Conservation (phyloP, 2,797 vertebrate species). For the Cossypha caffra region DNA sequence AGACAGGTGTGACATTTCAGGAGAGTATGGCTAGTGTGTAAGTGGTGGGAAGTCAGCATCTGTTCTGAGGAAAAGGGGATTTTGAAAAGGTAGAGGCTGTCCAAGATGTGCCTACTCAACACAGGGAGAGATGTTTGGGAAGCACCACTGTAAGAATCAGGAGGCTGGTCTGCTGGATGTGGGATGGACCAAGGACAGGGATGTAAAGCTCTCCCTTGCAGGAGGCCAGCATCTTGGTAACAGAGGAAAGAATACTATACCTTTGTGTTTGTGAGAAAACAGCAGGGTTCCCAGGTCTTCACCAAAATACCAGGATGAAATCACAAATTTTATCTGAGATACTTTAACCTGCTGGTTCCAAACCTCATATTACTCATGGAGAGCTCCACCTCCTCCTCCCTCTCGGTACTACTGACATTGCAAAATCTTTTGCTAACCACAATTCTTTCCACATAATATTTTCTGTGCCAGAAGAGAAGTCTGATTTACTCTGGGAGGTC, state of each 20-base stretch:
- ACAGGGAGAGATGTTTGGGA: not conserved
- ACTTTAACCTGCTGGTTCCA: constrained; percentile 13
- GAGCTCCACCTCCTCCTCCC: not conserved
- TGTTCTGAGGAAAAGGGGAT: not conserved
- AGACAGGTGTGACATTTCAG: not conserved
- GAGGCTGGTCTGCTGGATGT: not conserved
- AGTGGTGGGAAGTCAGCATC: not conserved
- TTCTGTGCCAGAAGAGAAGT: not conserved
- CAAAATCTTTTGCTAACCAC: constrained; percentile 7
- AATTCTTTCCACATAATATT: constrained; percentile 15
- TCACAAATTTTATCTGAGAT: constrained; percentile 1
- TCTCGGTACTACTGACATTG: not conserved
- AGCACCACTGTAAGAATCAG: not conserved
- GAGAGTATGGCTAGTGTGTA: not conserved
- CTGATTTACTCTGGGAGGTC: not conserved
- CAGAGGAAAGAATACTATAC: not conserved
- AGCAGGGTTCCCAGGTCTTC: not conserved
- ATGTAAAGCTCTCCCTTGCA: not conserved
- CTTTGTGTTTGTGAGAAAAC: not conserved
- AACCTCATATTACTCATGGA: not conserved
- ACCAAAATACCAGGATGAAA: not conserved
- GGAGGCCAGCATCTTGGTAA: not conserved
- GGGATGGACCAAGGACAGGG: not conserved
- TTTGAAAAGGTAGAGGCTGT: not conserved
- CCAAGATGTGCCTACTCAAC: not conserved